A percentile compares a stretch with the other conserved stretches of the same genome.
Evolutionary conservation across 2,888 invertebrate species (phyloP).

Genomic region (Noctua janthe): DNA sequence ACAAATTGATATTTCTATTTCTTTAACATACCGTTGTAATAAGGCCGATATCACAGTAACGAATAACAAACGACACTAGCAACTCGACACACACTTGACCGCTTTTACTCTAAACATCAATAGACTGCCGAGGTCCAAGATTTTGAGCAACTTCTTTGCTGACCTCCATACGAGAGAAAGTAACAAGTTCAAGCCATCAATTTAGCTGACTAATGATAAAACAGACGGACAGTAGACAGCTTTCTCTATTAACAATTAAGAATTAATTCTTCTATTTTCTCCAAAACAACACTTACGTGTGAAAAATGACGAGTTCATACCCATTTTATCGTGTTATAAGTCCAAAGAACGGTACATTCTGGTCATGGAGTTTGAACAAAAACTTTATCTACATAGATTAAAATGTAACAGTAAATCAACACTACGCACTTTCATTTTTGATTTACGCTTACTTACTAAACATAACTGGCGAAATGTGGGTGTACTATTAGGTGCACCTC

Average conservation of each 20-base stretch:
- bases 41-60: not conserved
- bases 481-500: too few species aligned
- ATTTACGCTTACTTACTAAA: not conserved
- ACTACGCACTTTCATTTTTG: not conserved
- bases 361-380: not conserved
- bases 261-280: not conserved
- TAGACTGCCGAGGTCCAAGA: not conserved
- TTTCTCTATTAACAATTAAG: constrained; percentile 29
- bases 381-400: not conserved
- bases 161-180: constrained; percentile 59
- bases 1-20: not conserved
- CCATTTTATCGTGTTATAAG: not conserved
- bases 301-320: not conserved
- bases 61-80: not conserved
- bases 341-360: not conserved
- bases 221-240: not conserved
- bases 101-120: not conserved
- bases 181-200: not conserved
- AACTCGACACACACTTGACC: not conserved
- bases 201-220: constrained; percentile 19
- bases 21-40: not conserved
- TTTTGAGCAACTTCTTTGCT: constrained; percentile 39
- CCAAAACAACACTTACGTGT: constrained; percentile 13
- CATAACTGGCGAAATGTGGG: too few species aligned
- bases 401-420: not conserved